Conservation (phyloP, 2,797 vertebrate species). For the Chiroxiphia lanceolata region DNA sequence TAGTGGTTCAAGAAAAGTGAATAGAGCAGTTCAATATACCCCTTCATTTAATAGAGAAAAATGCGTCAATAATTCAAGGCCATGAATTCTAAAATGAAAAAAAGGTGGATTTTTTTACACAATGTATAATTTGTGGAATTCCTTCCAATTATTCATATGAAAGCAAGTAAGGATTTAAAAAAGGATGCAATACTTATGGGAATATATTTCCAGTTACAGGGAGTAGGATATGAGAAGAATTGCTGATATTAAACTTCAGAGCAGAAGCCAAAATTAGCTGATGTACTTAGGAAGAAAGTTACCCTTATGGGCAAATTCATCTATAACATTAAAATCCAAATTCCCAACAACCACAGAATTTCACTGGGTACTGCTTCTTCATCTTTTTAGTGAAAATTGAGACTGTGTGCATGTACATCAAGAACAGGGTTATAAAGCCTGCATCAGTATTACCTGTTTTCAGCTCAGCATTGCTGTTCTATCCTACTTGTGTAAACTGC, state of each 20-base stretch:
- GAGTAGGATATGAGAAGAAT: neutral
- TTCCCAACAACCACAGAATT: neutral
- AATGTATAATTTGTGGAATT: neutral
- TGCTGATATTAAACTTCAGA: neutral
- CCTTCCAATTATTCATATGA: neutral
- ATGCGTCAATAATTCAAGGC: neutral
- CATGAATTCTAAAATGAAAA: neutral
- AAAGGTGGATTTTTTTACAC: accelerated
- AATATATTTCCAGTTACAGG: neutral
- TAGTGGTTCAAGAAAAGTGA: neutral
- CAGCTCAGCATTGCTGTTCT: neutral
- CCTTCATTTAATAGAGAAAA: neutral
- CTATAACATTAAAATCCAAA: neutral
- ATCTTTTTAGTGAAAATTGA: neutral
- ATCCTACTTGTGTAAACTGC: neutral
- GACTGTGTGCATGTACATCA: neutral
- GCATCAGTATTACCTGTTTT: neutral
- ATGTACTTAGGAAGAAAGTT: neutral
- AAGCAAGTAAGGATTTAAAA: neutral
- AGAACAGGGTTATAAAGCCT: neutral
- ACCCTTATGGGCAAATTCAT: neutral
- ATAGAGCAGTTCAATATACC: neutral
- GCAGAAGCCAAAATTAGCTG: neutral
- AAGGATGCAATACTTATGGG: neutral
- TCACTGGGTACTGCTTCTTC: neutral